phyloP scores from a whole-genome alignment of 1,140 invertebrate species.

The Neoseiulus cucumeris region DNA sequence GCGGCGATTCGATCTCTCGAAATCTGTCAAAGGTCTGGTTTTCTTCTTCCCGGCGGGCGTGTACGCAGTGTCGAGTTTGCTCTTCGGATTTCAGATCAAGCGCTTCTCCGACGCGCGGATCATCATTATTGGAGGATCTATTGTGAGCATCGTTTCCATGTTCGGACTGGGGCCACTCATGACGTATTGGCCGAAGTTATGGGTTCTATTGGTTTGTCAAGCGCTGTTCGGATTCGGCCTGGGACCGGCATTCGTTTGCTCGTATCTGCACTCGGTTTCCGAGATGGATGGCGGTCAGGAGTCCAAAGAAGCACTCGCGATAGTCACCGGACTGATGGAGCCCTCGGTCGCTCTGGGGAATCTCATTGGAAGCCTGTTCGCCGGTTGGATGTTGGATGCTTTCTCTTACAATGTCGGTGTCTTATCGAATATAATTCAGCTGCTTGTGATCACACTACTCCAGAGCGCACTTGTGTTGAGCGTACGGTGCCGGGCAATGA shows the following conservation, averaged over 20 bases:
- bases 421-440: not conserved
- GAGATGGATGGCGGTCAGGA: not conserved
- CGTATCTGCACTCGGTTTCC: not conserved
- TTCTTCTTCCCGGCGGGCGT: constrained; percentile 8
- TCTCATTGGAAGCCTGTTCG: not conserved
- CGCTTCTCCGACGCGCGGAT: not conserved
- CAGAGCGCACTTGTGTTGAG: not conserved
- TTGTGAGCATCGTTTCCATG: not conserved
- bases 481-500: not conserved
- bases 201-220: not conserved
- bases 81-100: constrained; percentile 10
- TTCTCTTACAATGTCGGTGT: not conserved
- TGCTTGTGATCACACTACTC: not conserved
- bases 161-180: not conserved
- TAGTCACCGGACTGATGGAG: not conserved
- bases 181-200: not conserved
- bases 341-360: not conserved
- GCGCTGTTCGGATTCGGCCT: not conserved
- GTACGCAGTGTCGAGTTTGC: not conserved
- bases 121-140: not conserved
- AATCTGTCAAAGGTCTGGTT: not conserved
- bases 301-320: not conserved
- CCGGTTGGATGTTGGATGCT: not conserved
- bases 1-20: not conserved
- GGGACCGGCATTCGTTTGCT: constrained; percentile 6